Percentiles rank a stretch among this genome's conserved stretches.
Conservation (phyloP, 2,113 vertebrate genomes). For the Ceyx cyanopectus region DNA sequence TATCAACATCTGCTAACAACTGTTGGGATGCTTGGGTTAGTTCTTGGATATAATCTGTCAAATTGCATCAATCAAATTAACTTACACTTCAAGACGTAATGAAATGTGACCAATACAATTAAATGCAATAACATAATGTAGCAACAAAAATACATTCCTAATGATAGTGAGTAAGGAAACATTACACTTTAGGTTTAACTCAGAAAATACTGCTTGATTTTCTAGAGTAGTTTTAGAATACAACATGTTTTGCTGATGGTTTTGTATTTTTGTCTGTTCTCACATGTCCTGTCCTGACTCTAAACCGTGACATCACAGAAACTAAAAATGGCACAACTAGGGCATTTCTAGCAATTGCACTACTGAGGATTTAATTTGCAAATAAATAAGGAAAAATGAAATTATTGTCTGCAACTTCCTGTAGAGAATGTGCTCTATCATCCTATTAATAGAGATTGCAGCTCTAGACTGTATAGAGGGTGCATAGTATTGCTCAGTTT, state of each 20-base stretch:
- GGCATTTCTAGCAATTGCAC: neutral
- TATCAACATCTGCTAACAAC: neutral
- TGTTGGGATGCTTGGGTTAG: neutral
- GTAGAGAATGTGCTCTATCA: neutral
- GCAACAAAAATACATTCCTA: neutral
- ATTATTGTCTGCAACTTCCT: neutral
- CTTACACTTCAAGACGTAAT: conserved; percentile 46
- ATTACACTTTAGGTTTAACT: neutral
- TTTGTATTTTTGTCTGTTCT: neutral
- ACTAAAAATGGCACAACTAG: neutral
- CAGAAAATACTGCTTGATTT: neutral
- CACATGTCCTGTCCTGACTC: too few species aligned
- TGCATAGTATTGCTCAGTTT: neutral
- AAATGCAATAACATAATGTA: conserved; percentile 25
- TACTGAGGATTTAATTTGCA: neutral
- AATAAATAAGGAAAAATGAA: neutral
- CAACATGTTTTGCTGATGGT: neutral
- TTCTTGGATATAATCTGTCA: conserved; percentile 26
- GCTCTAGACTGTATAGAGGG: neutral
- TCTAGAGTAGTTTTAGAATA: neutral
- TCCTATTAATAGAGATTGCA: neutral
- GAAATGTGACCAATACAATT: conserved; percentile 42
- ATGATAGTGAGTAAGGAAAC: neutral
- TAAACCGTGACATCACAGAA: neutral
- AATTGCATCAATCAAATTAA: conserved; percentile 37